These are phyloP conservation scores for Graphium colonna DNA, from an alignment of 2,888 invertebrate species.

Conservation along the genomic window DNA sequence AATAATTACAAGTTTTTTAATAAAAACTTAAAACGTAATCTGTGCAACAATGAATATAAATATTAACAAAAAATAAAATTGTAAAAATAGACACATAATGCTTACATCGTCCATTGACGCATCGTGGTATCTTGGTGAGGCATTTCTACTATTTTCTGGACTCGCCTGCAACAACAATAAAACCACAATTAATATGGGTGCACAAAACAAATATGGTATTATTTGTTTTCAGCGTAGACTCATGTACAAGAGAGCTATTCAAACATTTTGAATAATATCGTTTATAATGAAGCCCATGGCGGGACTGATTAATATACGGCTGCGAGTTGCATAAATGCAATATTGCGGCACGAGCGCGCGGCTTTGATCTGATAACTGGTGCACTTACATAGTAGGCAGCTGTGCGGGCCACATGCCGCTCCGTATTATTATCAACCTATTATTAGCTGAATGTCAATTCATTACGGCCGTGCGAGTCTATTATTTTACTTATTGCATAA, in stretches of 20 bases:
- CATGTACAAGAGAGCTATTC: slow-evolving; percentile 1
- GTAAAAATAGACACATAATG: slow-evolving; percentile 25
- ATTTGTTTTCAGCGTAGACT: background rate
- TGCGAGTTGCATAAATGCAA: slow-evolving; percentile 13
- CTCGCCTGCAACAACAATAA: slow-evolving; percentile 67
- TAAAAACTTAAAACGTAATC: background rate
- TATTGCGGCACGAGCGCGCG: slow-evolving; percentile 19
- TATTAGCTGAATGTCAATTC: slow-evolving; percentile 20
- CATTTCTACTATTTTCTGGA: slow-evolving; percentile 75
- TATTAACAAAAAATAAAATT: background rate
- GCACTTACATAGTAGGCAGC: slow-evolving; percentile 15
- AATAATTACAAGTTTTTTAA: background rate
- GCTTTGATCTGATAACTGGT: slow-evolving; percentile 22
- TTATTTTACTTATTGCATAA: slow-evolving; percentile 6
- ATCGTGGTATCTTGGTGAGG: slow-evolving; percentile 73
- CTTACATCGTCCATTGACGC: slow-evolving; percentile 75
- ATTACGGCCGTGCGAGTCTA: slow-evolving; percentile 3
- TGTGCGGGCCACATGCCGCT: slow-evolving; percentile 19
- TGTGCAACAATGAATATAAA: background rate
- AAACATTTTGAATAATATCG: slow-evolving; percentile 13
- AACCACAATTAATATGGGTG: slow-evolving; percentile 15
- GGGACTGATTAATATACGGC: slow-evolving; percentile 13
- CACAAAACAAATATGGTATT: slow-evolving; percentile 2
- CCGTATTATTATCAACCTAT: slow-evolving; percentile 14
- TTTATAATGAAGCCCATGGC: slow-evolving; percentile 1